Evolutionary conservation across 2,797 vertebrate genomes (phyloP).

Genomic region (Tenualosa thibaudeaui): DNA sequence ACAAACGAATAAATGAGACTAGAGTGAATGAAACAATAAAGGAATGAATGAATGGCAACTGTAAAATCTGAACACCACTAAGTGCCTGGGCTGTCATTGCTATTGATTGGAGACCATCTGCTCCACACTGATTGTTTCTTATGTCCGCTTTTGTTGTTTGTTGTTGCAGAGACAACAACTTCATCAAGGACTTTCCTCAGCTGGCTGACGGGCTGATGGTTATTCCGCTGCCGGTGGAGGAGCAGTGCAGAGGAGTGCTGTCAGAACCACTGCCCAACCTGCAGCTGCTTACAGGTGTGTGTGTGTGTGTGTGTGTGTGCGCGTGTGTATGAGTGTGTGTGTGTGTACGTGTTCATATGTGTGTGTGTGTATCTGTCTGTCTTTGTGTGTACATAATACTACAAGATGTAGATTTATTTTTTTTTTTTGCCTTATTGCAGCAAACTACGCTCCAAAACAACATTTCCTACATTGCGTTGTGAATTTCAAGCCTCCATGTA

Average conservation of each 20-base stretch:
- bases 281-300: constrained; percentile 88
- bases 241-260: constrained; percentile 92
- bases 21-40: not conserved
- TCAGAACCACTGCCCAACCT: constrained; percentile 92
- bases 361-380: not conserved
- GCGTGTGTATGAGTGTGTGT: not conserved
- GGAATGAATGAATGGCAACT: not conserved
- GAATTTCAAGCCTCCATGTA: too few species aligned
- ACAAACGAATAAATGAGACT: not conserved
- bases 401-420: too few species aligned
- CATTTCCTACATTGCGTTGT: too few species aligned
- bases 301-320: not conserved
- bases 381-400: too few species aligned
- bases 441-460: too few species aligned
- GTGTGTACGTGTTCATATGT: not conserved
- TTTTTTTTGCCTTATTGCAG: too few species aligned
- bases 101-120: not conserved
- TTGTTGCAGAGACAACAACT: constrained; percentile 91
- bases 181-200: constrained; percentile 98
- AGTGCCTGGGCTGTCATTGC: not conserved
- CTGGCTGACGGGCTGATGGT: constrained; percentile 93
- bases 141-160: not conserved
- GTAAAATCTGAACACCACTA: not conserved
- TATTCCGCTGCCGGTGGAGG: constrained; percentile 93
- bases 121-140: not conserved